Conservation (phyloP, 2,888 invertebrate genomes). For the Aphidius colemani region DNA sequence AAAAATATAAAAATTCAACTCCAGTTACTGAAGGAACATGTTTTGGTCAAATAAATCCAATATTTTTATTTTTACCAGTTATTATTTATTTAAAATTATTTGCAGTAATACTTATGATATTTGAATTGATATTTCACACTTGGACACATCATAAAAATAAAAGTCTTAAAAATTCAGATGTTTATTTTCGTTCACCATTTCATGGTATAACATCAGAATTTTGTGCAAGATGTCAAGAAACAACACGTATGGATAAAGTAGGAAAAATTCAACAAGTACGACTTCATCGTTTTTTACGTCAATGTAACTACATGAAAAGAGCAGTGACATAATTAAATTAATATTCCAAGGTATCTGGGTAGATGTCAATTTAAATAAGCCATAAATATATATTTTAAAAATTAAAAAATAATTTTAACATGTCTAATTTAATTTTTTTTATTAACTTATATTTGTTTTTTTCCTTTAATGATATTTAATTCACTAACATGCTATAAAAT, state of each 20-base stretch:
- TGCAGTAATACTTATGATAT: constrained; percentile 60
- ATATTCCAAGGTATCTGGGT: neutral
- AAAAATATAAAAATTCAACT: constrained; percentile 37
- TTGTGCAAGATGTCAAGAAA: constrained; percentile 71
- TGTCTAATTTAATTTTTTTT: too few relatives aligned
- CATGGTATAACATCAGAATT: constrained; percentile 72
- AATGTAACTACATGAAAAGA: constrained; percentile 54
- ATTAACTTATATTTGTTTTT: too few relatives aligned
- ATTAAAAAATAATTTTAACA: too few relatives aligned
- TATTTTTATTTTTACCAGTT: constrained; percentile 48
- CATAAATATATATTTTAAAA: too few relatives aligned
- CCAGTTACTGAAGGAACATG: constrained; percentile 45
- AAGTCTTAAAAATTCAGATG: constrained; percentile 62
- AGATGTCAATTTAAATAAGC: too few relatives aligned
- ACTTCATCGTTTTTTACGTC: constrained; percentile 54
- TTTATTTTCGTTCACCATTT: constrained; percentile 73
- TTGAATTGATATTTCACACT: constrained; percentile 68
- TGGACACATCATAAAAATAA: constrained; percentile 73
- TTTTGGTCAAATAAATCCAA: constrained; percentile 51
- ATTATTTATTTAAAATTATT: constrained; percentile 53
- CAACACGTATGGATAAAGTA: constrained; percentile 67
- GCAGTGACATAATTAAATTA: constrained; percentile 45
- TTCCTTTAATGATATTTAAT: too few relatives aligned
- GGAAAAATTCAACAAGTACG: constrained; percentile 71
- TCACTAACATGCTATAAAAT: too few relatives aligned